Evolutionary conservation across 2,113 vertebrate species (phyloP).

Genomic region (Sebastes schlegelii): DNA sequence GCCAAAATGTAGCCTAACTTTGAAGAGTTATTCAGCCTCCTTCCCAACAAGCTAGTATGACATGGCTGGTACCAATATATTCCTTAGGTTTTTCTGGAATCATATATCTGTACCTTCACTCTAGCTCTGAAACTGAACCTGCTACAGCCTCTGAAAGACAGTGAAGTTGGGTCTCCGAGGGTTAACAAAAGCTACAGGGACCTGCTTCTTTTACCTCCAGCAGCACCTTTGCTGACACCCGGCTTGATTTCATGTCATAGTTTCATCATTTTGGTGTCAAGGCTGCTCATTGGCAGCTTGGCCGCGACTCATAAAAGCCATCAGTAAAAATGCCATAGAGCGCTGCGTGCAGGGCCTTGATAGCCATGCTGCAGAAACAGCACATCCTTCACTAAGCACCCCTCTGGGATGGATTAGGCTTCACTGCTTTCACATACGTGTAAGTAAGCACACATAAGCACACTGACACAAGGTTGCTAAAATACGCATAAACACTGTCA

Average conservation of each 20-base stretch:
- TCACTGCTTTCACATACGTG: conserved; percentile 56
- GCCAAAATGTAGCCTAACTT: no score
- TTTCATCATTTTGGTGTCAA: conserved; percentile 74
- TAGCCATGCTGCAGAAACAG: conserved; percentile 50
- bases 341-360: conserved; percentile 49
- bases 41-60: no score
- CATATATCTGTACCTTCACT: no score
- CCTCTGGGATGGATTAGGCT: conserved; percentile 66
- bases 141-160: no score
- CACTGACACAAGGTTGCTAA: conserved; percentile 26
- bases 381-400: conserved; percentile 62
- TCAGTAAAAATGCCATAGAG: conserved; percentile 64
- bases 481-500: conserved; percentile 23
- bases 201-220: conserved; percentile 30
- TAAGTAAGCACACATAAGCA: conserved; percentile 33
- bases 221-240: conserved; percentile 26
- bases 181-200: conserved; percentile 8
- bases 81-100: no score
- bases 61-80: no score
- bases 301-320: conserved; percentile 62
- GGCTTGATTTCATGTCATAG: conserved; percentile 62
- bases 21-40: no score
- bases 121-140: no score
- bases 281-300: conserved; percentile 61
- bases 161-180: no score